Base-by-base conservation (phyloP, 2,797 vertebrate species). In the Chloroceryle inda region DNA sequence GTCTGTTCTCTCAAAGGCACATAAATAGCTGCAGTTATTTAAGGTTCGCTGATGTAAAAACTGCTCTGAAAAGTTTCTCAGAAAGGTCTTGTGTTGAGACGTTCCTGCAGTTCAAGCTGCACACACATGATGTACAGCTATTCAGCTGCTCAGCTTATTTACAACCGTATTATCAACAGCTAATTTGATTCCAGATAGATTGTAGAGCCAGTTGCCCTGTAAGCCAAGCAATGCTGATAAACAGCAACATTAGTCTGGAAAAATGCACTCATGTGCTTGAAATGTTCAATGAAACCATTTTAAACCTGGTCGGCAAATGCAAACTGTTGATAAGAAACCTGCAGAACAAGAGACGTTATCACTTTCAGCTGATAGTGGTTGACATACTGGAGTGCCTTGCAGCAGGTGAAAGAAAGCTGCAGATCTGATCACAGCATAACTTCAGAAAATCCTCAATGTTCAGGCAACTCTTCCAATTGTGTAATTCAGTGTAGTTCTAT, bases 111-210 rank as follows among this genome's bases (percentile, higher is more conserved):
- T 59, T 75, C 67, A 37, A 69, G 59, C 85, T 93, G 74, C 3
- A 15, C 67, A n/a, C 35, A 37, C 22, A 3, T 68, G 63, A 77
- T 58, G 20, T 58, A 42, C 24, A 84, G 45, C 35, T 90, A 11
- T 73, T 82, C 72, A 86, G 63, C 56, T 83, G 33, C 64, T 94
- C 56, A 29, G 5, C 13, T 94, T 94, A 68, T 89, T 96, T 94
- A 49, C 72, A 92, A 44, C 64, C 7, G 2, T 38, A 61, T 91
- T 88, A 84, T 90, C 90, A 91, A 42, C 72, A 88, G 58, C 68
- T 93, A 96, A 92, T 93, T 94, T 91, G 92, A 92, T 95, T 94
- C 64, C 49, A 77, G 37, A n/a, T 77, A 58, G 88, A 94, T 44
- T 85, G 72, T 71, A 37, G 53, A 89, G 74, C 78, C 56, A 83